Evolutionary conservation across 1,140 invertebrate species (phyloP).

Genomic region (Zaprionus taronus): DNA sequence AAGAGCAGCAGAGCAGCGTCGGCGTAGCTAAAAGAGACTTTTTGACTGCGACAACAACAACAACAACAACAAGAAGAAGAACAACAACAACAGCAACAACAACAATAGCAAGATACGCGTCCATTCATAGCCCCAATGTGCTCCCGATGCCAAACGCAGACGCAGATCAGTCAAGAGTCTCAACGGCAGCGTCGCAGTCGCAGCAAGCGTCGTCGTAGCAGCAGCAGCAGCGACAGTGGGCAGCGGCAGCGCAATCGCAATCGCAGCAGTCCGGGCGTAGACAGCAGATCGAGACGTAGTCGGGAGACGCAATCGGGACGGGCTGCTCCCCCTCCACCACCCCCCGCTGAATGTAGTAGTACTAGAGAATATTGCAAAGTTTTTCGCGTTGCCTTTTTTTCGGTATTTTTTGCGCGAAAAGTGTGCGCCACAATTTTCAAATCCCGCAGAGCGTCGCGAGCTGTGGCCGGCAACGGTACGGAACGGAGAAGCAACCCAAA

Average conservation of each 20-base stretch:
- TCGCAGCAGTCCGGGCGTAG: conserved; percentile 50
- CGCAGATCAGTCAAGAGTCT: conserved; percentile 59
- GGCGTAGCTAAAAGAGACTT: conserved; percentile 64
- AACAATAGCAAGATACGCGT: conserved; percentile 16
- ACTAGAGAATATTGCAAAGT: conserved; percentile 5
- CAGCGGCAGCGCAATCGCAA: conserved; percentile 16
- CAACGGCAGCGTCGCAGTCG: conserved; percentile 39
- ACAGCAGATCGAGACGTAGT: conserved; percentile 10
- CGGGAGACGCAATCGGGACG: neutral
- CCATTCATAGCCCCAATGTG: conserved; percentile 65
- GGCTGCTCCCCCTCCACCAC: neutral
- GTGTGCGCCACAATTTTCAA: conserved; percentile 64
- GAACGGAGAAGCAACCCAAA: conserved; percentile 25
- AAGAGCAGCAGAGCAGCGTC: conserved; percentile 32
- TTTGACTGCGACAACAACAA: conserved; percentile 67
- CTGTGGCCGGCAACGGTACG: conserved; percentile 57
- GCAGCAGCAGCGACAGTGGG: conserved; percentile 27
- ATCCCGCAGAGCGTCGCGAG: conserved; percentile 70
- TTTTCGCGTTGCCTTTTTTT: conserved; percentile 1
- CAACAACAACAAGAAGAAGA: neutral
- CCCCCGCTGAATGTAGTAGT: no score
- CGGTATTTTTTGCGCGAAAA: conserved; percentile 44
- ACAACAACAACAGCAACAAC: conserved; percentile 40
- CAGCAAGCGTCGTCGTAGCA: conserved; percentile 16
- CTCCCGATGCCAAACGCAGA: conserved; percentile 52